Evolutionary conservation across 2,113 vertebrate species (phyloP), one percentile per base, ranked within the genome.

Genomic region (Dendrocopos noguchii): DNA sequence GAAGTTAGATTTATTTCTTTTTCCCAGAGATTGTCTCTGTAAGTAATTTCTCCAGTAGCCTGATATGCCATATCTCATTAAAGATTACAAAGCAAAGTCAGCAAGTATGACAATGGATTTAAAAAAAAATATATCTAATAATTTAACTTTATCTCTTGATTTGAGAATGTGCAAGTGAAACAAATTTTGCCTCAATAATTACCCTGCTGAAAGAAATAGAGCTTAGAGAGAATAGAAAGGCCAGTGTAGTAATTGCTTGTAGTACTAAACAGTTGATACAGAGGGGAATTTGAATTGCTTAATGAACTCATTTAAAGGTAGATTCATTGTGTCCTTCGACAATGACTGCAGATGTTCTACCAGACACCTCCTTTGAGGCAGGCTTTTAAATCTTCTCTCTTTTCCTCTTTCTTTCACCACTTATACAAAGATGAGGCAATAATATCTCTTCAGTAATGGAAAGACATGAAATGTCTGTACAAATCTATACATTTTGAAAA

Each of bases 51-150:
- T 93, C 71, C 63, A 73, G 72, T 79, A 95, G 85, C 60, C 74
- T 92, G 70, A 96, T 80, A 94, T 64, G 75, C 47, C 76, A 68
- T 80, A 95, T 94, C 93, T 87, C 91, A 96, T 97, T 96, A 96
- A 53, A 91, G 90, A 84, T 90, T 83, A 93, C 86, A 96, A 90
- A 94, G 63, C 47, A 78, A 44, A 92, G 73, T 66, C 85, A 93
- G 94, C 85, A 95, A 93, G 74, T 78, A 80, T 63, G 87, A 95
- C 81, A 94, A 73, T 67, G 82, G 85, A 94, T 65, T 84, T 77
- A 3, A 12, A 50, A 73, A 66, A 36, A 42, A 33, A 52, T 70
- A 66, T 42, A 24, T 12, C n/a, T n/a, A 79, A 80, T 39, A 27
- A 36, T 76, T 92, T 60, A 80, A 72, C 67, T 95, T 76, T 50